A percentile compares a stretch with the other conserved stretches of the same genome.
Evolutionary conservation across 2,797 vertebrate genomes (phyloP).

Genomic region (Alcedo quadribrachys): DNA sequence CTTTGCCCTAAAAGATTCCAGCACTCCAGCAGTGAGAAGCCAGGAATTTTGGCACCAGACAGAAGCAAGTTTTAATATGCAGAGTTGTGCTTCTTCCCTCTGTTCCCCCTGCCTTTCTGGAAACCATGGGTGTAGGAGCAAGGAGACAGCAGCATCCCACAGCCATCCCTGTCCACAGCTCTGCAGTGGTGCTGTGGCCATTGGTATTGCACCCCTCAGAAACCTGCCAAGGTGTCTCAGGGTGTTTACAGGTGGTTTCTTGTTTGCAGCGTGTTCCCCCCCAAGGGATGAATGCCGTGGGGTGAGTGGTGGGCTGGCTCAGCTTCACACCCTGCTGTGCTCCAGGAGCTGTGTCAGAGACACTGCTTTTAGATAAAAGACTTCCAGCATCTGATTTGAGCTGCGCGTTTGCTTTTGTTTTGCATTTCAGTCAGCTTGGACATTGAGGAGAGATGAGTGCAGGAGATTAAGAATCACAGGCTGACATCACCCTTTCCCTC

Average conservation of each 20-base stretch:
- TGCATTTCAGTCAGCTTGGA: conserved; percentile 27
- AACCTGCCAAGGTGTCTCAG: background rate
- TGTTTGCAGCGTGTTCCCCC: background rate
- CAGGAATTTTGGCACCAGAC: background rate
- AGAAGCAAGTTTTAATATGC: background rate
- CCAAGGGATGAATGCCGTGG: background rate
- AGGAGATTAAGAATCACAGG: background rate
- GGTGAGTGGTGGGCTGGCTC: background rate
- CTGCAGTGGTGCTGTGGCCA: background rate
- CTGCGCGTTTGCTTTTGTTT: background rate
- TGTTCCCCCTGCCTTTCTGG: background rate
- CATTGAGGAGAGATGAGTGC: background rate
- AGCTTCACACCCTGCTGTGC: background rate
- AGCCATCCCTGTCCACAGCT: background rate
- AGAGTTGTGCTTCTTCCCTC: background rate
- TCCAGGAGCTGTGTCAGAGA: background rate
- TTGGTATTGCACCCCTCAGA: background rate
- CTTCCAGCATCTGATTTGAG: background rate
- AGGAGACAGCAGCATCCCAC: background rate
- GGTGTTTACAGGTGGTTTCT: background rate
- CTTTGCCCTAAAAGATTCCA: background rate
- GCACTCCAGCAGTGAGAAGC: background rate
- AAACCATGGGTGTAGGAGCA: background rate
- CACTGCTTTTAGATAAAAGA: background rate
- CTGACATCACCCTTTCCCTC: conserved; percentile 11